A percentile compares a stretch with the other conserved stretches of the same genome.
These are phyloP conservation scores for Etheostoma spectabile DNA, from an alignment of 2,113 vertebrate species.

Conservation along the genomic window DNA sequence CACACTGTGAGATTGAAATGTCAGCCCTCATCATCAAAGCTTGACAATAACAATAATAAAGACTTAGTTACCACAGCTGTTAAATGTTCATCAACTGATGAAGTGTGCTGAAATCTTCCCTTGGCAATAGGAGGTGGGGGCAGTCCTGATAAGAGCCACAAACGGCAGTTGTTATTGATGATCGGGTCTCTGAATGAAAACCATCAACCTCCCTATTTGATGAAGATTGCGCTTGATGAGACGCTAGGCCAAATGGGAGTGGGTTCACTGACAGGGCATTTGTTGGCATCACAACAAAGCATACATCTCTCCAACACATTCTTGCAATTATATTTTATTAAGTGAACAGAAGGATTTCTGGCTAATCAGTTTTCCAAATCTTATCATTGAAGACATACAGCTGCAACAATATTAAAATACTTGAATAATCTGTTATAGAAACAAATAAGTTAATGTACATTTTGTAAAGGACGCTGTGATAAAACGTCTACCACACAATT, in stretches of 20 bases:
- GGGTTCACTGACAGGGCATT: conserved; percentile 55
- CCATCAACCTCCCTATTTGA: conserved; percentile 59
- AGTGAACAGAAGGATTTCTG: not conserved
- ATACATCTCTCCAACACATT: conserved; percentile 5
- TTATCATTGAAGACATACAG: not conserved
- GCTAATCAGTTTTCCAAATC: not conserved
- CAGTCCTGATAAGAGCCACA: conserved; percentile 31
- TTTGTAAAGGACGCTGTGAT: not conserved
- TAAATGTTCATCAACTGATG: conserved; percentile 64
- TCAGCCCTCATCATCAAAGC: conserved; percentile 54
- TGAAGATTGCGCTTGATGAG: conserved; percentile 37
- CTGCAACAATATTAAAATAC: not conserved
- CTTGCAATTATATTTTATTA: conserved; percentile 5
- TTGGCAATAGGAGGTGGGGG: conserved; percentile 33
- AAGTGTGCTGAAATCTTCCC: conserved; percentile 45
- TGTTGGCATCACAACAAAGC: conserved; percentile 16
- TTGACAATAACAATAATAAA: conserved; percentile 64
- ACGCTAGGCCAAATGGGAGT: conserved; percentile 32
- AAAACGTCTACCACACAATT: not conserved
- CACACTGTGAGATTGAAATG: conserved; percentile 60
- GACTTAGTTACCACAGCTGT: conserved; percentile 55
- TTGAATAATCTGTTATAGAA: not conserved
- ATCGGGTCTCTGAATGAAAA: conserved; percentile 52
- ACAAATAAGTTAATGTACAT: not conserved
- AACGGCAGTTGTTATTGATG: conserved; percentile 49